These are phyloP conservation scores for Globodera rostochiensis DNA, from an alignment of 1,140 invertebrate genomes.

Conservation along the genomic window DNA sequence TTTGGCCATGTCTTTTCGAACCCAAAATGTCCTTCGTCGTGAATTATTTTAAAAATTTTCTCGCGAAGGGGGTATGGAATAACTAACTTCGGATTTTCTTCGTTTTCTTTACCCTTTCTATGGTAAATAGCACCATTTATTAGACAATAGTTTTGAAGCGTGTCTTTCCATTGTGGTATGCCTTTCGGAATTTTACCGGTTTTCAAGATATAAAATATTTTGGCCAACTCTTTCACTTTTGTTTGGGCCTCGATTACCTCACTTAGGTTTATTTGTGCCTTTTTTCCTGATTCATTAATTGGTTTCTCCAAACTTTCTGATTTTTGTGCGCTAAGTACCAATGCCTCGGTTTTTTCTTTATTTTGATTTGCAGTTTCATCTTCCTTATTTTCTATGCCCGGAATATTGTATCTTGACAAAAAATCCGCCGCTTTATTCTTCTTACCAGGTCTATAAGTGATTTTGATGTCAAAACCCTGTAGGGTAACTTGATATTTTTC, in stretches of 20 bases:
- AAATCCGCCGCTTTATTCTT: too few relatives aligned
- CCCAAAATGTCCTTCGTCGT: background rate
- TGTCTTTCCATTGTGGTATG: background rate
- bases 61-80: background rate
- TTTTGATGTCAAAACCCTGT: too few relatives aligned
- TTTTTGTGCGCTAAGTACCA: too few relatives aligned
- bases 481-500: too few relatives aligned
- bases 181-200: background rate
- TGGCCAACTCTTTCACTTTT: background rate
- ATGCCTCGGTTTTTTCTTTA: too few relatives aligned
- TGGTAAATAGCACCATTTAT: background rate
- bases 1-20: too few relatives aligned
- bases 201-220: background rate
- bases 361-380: too few relatives aligned
- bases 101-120: background rate
- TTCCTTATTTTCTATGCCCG: too few relatives aligned
- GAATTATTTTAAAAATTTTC: background rate
- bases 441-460: too few relatives aligned
- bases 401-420: too few relatives aligned
- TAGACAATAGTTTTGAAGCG: background rate
- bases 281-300: background rate
- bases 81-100: background rate
- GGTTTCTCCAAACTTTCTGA: too few relatives aligned
- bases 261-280: background rate
- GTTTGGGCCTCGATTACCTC: background rate